These are phyloP conservation scores for Cremastinae sp. DNA, from an alignment of 2,888 invertebrate genomes.

Conservation along the genomic window DNA sequence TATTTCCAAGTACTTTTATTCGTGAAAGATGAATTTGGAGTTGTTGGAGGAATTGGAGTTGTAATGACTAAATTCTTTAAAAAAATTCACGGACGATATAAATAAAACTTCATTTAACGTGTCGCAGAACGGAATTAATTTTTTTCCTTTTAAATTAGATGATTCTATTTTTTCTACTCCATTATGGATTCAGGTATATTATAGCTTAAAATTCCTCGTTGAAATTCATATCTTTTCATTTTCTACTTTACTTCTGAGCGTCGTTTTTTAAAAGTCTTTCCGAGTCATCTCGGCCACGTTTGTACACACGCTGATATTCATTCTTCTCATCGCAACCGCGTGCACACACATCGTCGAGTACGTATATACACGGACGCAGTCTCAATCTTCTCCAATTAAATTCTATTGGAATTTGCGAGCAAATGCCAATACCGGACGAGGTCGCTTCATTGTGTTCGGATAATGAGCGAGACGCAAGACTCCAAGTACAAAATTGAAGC, in stretches of 20 bases:
- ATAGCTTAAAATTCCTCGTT: neutral
- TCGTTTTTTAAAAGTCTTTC: slow-evolving; percentile 2
- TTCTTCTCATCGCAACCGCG: slow-evolving; percentile 5
- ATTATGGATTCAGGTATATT: too few species aligned
- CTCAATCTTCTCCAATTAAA: slow-evolving; percentile 78
- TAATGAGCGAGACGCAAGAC: slow-evolving; percentile 70
- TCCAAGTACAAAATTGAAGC: slow-evolving; percentile 57
- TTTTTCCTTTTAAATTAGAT: too few species aligned
- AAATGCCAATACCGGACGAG: slow-evolving; percentile 77
- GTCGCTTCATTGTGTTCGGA: slow-evolving; percentile 75
- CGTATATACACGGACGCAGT: slow-evolving; percentile 39
- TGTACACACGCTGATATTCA: slow-evolving; percentile 36
- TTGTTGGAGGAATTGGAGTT: too few species aligned
- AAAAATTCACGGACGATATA: too few species aligned
- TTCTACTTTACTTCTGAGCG: neutral
- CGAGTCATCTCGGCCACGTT: neutral
- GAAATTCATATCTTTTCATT: slow-evolving; percentile 12
- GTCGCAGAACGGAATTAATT: too few species aligned
- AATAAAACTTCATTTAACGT: too few species aligned
- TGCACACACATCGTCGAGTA: slow-evolving; percentile 52
- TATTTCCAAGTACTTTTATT: too few species aligned
- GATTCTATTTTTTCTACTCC: too few species aligned
- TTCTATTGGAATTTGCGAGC: slow-evolving; percentile 78
- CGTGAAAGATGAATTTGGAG: too few species aligned
- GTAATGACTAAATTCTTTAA: too few species aligned